These are phyloP conservation scores for Spheniscus mendiculus DNA, from an alignment of 2,113 vertebrate species.

Conservation along the genomic window DNA sequence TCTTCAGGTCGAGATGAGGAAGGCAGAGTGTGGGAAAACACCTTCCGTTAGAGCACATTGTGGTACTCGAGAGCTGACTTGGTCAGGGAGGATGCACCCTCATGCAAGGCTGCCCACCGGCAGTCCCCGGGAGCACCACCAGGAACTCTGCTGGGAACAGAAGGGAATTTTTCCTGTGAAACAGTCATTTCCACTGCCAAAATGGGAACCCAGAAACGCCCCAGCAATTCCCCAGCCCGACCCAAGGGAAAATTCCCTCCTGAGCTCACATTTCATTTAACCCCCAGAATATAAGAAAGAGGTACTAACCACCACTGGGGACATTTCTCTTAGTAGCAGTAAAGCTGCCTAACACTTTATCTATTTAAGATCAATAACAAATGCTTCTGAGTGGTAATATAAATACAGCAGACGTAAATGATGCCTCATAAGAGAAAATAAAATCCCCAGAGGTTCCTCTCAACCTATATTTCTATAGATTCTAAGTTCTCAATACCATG, in stretches of 20 bases:
- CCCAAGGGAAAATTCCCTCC: neutral
- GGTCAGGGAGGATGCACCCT: neutral
- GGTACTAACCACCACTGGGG: neutral
- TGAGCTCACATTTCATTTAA: neutral
- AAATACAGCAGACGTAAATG: neutral
- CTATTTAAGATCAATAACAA: neutral
- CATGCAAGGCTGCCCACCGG: fast-evolving
- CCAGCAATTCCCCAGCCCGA: neutral
- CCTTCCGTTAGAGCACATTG: neutral
- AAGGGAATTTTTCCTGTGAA: neutral
- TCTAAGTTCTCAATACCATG: neutral
- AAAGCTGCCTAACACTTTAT: neutral
- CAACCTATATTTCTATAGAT: neutral
- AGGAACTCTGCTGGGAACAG: neutral
- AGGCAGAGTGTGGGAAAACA: neutral
- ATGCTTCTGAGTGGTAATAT: neutral
- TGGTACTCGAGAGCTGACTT: neutral
- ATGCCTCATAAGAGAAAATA: neutral
- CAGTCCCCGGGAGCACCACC: fast-evolving
- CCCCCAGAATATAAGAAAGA: neutral
- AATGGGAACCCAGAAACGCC: neutral
- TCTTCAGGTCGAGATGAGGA: neutral
- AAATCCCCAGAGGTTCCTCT: neutral
- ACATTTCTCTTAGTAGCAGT: neutral
- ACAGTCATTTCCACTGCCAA: neutral